Conservation (phyloP, 2,797 vertebrate genomes). For the Rhinella marina region DNA sequence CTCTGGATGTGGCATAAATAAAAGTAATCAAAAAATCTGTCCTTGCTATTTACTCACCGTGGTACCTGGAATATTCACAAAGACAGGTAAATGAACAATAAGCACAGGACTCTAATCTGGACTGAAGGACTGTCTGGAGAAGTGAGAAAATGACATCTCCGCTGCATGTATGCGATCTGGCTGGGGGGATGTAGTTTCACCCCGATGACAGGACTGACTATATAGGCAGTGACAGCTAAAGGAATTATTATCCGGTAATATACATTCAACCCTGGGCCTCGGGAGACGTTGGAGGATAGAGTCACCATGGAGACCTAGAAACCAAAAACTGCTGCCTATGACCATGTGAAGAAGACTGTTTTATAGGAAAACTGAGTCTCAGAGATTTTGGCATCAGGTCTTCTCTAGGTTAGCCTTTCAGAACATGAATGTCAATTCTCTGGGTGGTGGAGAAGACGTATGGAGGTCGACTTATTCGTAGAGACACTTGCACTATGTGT, state of each 20-base stretch:
- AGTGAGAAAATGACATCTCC: conserved; percentile 23
- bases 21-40: background rate
- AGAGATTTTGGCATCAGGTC: background rate
- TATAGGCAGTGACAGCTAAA: conserved; percentile 34
- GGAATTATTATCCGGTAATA: conserved; percentile 30
- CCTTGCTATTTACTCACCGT: background rate
- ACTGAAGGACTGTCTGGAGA: conserved; percentile 16
- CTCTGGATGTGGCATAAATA: background rate
- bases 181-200: conserved; percentile 15
- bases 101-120: background rate
- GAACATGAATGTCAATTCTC: background rate
- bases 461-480: too few relatives aligned
- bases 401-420: background rate
- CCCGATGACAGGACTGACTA: conserved; percentile 24
- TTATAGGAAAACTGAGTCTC: background rate
- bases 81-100: background rate
- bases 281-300: conserved; percentile 9
- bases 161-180: background rate
- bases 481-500: too few relatives aligned
- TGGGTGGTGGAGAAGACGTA: too few relatives aligned
- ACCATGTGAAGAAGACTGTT: background rate
- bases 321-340: background rate
- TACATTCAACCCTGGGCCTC: conserved; percentile 18
- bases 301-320: conserved; percentile 50
- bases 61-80: background rate